Base-by-base conservation (phyloP, 2,888 invertebrate genomes). In the Lathronympha strigana region DNA sequence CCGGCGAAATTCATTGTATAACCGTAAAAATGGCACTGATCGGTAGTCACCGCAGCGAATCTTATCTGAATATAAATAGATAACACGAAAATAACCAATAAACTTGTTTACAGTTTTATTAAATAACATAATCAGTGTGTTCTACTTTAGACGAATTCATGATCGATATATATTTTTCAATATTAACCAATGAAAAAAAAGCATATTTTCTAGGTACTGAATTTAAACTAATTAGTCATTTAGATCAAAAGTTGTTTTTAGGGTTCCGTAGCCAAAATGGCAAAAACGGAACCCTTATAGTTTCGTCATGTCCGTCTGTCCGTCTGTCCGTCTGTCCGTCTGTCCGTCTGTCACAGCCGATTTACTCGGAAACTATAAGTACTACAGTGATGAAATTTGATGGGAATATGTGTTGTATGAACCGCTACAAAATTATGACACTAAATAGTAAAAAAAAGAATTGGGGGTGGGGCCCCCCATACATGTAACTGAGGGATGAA, bases 1-100 rank as follows among this genome's bases (percentile, higher is more conserved):
- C 95, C 95, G 47, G 93, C 87, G 76, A 96, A 95, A 83, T 92
- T 90, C 94, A 92, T 92, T 38, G 68, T 82, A 47, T 62, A 47
- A 57, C 6, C 17, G 43, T 19, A 9, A n/a, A 38, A 25, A 53
- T 17, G 53, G 15, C 21, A 63, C 33, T 49, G 51, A 38, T 60
- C 1, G 23, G n/a, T 28, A n/a, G 23, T 13, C 13, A 25, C 61
- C 38, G 21, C 21, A 28, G 55, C 62, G 36, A 43, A 69, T 74
- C 72, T 77, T 81, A 80, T 78, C 77, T 33, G 31, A 69, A 67
- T 71, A 71, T 69, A 68, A 71, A 72, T 73, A 73, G 71, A 73
- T 73, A 72, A 68, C 63, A 54, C 36, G 63, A 66, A 68, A 67
- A 68, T 66, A 68, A 68, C 66, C 51, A 47, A 53, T 15, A 47